These are phyloP conservation scores for Ia io DNA, from an alignment of 2,113 vertebrate species.

Conservation along the genomic window DNA sequence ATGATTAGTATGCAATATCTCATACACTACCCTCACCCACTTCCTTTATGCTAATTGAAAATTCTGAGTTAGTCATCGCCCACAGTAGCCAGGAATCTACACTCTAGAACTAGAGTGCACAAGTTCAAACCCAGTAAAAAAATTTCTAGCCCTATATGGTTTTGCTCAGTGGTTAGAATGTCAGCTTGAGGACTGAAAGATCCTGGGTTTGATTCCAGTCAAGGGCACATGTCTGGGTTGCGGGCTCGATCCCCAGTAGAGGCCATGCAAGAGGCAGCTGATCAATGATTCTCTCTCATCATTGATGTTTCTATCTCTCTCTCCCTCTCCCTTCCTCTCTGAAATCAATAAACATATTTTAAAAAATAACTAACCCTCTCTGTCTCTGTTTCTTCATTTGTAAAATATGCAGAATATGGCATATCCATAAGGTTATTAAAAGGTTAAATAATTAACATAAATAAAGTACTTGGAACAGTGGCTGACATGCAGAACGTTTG, in stretches of 20 bases:
- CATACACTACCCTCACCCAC: fast-evolving
- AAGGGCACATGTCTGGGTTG: too few relatives aligned
- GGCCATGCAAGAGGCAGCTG: too few relatives aligned
- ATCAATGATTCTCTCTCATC: too few relatives aligned
- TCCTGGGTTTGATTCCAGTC: too few relatives aligned
- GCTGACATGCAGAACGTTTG: neutral
- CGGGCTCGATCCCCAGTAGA: too few relatives aligned
- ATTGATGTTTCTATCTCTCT: too few relatives aligned
- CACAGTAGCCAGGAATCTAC: neutral
- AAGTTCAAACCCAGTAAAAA: neutral
- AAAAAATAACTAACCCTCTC: neutral
- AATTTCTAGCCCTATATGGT: too few relatives aligned
- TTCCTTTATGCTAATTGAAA: neutral
- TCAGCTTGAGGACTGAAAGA: too few relatives aligned
- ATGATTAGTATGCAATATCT: neutral
- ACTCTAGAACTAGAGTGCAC: neutral
- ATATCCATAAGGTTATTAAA: neutral
- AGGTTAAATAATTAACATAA: neutral
- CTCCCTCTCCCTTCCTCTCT: too few relatives aligned
- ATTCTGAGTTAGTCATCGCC: neutral
- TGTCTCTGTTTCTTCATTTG: neutral
- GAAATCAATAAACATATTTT: too few relatives aligned
- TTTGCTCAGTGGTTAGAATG: too few relatives aligned
- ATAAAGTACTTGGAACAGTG: neutral
- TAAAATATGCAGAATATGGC: neutral